phyloP scores from a whole-genome alignment of 2,797 vertebrate species.

The Tragopan temminckii region DNA sequence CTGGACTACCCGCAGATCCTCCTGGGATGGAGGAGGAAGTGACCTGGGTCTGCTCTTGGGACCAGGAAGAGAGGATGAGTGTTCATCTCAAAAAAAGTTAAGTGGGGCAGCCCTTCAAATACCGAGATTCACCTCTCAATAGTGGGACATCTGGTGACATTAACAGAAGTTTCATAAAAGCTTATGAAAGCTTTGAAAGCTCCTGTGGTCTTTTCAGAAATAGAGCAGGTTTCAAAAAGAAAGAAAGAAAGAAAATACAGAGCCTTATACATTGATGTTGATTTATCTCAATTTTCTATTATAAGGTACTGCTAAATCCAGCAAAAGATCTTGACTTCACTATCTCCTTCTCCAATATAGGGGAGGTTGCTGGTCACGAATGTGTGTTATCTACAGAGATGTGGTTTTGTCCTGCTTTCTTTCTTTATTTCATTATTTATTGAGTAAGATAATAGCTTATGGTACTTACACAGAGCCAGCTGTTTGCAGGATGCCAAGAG shows the following conservation, averaged over 20 bases:
- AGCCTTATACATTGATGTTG: neutral
- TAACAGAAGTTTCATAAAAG: conserved; percentile 55
- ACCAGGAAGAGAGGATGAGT: conserved; percentile 33
- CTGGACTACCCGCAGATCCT: neutral
- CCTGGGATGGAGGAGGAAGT: neutral
- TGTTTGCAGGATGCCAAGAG: conserved; percentile 85
- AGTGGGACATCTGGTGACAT: conserved; percentile 74
- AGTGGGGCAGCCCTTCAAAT: conserved; percentile 59
- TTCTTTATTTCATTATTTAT: conserved; percentile 85
- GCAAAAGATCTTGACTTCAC: conserved; percentile 25
- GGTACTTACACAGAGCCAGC: conserved; percentile 83
- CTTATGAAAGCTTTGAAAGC: no score
- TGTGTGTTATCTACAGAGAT: conserved; percentile 58
- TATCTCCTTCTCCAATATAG: neutral
- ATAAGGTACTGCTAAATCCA: neutral
- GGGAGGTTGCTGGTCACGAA: conserved; percentile 1
- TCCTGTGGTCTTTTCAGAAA: conserved; percentile 62
- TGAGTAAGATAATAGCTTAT: conserved; percentile 84
- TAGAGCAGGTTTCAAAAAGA: conserved; percentile 31
- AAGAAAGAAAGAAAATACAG: neutral
- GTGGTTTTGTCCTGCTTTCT: conserved; percentile 70
- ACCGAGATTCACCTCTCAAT: conserved; percentile 50
- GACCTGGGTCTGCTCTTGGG: conserved; percentile 1
- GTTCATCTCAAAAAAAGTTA: neutral
- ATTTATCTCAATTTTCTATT: neutral